Conservation (phyloP, 1,140 invertebrate genomes). For the Neodiprion pinetum region DNA sequence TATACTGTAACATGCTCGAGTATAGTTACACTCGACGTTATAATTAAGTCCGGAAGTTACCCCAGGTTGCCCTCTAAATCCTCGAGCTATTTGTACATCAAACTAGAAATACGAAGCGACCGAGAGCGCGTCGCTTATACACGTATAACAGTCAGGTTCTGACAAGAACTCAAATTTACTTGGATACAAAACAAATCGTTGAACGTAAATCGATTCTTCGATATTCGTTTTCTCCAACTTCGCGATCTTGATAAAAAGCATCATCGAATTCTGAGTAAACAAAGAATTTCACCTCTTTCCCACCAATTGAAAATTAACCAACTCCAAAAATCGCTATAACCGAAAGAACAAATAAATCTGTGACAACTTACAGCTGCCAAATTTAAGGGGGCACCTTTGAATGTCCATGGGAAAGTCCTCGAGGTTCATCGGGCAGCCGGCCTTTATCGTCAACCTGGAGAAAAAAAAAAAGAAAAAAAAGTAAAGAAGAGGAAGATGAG, state of each 20-base stretch:
- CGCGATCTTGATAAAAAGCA: too few species aligned
- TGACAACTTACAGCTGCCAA: constrained; percentile 85
- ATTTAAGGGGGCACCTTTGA: constrained; percentile 83
- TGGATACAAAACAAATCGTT: too few species aligned
- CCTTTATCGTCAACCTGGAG: constrained; percentile 87
- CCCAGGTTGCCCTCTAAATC: too few species aligned
- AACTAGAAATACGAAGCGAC: background rate
- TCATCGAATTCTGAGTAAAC: too few species aligned
- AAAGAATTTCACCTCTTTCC: too few species aligned
- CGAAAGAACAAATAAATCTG: background rate
- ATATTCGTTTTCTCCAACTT: too few species aligned
- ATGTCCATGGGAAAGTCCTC: constrained; percentile 93
- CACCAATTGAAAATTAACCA: too few species aligned
- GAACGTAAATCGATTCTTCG: too few species aligned
- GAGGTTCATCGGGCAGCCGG: constrained; percentile 91
- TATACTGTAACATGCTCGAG: background rate
- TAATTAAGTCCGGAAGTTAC: background rate
- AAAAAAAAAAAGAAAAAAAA: constrained; percentile 14
- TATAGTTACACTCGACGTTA: background rate
- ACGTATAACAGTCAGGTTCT: background rate
- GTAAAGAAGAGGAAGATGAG: background rate
- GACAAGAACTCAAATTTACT: background rate
- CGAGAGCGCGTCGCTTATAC: background rate
- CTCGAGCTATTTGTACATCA: background rate
- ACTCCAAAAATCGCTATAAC: background rate